phyloP scores from a whole-genome alignment of 2,888 invertebrate species.

The Thyatira batis region DNA sequence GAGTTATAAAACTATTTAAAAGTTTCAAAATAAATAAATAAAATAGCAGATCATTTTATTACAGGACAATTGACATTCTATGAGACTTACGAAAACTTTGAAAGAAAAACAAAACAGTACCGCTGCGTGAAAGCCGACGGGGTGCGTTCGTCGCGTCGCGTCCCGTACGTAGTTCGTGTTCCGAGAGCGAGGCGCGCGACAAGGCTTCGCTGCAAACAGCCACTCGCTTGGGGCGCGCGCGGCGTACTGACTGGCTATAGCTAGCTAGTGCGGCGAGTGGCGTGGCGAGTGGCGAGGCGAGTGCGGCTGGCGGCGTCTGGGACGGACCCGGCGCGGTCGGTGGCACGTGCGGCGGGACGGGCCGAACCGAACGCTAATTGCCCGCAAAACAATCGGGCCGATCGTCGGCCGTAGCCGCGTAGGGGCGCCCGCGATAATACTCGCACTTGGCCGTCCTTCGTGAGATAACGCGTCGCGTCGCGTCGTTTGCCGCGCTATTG shows the following conservation, averaged over 20 bases:
- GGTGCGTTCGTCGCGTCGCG: constrained; percentile 28
- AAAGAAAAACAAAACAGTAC: constrained; percentile 25
- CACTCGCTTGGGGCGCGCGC: constrained; percentile 75
- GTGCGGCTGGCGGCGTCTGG: constrained; percentile 22
- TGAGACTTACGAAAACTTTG: not conserved
- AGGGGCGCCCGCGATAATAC: constrained; percentile 38
- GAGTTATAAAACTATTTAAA: not conserved
- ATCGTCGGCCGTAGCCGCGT: constrained; percentile 46
- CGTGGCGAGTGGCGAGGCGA: constrained; percentile 24
- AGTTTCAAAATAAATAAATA: not conserved
- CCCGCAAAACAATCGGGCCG: constrained; percentile 78
- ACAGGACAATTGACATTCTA: not conserved
- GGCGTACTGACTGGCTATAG: constrained; percentile 67
- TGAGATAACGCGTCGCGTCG: constrained; percentile 47
- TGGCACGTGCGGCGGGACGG: constrained; percentile 66
- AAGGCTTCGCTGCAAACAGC: constrained; percentile 45
- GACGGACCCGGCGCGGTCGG: constrained; percentile 11
- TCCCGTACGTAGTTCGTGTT: constrained; percentile 41
- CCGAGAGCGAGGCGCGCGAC: constrained; percentile 24
- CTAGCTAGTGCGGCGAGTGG: too few species aligned
- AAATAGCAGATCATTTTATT: not conserved
- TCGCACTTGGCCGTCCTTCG: constrained; percentile 52
- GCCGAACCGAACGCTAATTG: constrained; percentile 67
- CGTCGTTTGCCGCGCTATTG: constrained; percentile 29
- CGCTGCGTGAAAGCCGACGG: constrained; percentile 7